phyloP scores from a whole-genome alignment of 2,888 invertebrate species.

The Sinotaia quadrata region DNA sequence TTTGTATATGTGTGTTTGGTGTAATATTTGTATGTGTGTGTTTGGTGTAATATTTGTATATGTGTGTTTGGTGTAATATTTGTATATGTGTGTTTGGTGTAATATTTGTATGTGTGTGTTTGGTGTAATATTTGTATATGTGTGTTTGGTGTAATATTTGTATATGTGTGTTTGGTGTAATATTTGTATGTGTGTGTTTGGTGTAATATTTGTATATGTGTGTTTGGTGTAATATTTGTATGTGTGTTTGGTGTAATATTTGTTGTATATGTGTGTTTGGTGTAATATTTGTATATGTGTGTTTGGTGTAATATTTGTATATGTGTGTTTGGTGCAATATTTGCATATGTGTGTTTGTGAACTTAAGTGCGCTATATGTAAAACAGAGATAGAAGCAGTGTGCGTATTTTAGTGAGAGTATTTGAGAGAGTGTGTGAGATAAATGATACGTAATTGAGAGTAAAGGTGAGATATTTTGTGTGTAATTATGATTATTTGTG shows the following conservation, averaged over 20 bases:
- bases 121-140: no score
- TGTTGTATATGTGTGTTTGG: neutral
- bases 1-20: neutral
- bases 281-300: neutral
- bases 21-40: no score
- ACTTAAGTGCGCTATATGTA: neutral
- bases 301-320: neutral
- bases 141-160: no score
- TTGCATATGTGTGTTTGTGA: neutral
- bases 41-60: no score
- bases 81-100: no score
- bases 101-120: no score
- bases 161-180: no score
- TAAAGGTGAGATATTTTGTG: neutral
- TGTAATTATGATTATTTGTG: neutral
- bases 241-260: neutral
- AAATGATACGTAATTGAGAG: neutral
- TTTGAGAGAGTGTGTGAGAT: conserved; percentile 8
- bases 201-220: neutral
- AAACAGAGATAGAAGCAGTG: no score
- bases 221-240: neutral
- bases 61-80: no score
- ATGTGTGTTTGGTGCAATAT: neutral
- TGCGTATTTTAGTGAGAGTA: conserved; percentile 8
- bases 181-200: no score